phyloP scores from a whole-genome alignment of 2,797 vertebrate genomes.

The Gymnopithys bicolor region DNA sequence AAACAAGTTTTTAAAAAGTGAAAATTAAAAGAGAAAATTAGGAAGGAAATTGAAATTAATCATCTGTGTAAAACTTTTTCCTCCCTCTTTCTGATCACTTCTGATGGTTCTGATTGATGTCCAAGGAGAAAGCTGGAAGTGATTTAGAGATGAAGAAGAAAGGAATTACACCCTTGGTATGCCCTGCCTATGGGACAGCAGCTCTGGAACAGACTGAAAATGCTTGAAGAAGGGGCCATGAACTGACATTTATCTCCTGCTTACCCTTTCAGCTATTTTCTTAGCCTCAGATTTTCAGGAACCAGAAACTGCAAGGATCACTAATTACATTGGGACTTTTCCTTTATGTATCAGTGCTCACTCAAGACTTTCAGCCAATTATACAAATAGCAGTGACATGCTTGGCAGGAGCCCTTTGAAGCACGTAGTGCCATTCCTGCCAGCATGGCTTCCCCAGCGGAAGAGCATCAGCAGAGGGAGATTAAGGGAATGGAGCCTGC shows the following conservation, averaged over 20 bases:
- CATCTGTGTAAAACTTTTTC: not conserved
- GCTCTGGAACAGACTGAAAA: not conserved
- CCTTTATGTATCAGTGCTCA: conserved; percentile 2
- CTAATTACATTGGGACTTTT: not conserved
- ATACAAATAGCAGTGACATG: not conserved
- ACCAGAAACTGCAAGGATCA: not conserved
- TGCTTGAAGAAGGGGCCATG: not conserved
- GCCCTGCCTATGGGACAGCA: not conserved
- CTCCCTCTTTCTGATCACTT: not conserved
- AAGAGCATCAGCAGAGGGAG: fast-evolving
- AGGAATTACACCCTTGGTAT: not conserved
- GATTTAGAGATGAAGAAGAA: not conserved
- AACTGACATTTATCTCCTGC: not conserved
- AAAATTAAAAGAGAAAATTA: not conserved
- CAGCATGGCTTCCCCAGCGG: not conserved
- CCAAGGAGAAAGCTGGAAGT: not conserved
- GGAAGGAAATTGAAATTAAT: not conserved
- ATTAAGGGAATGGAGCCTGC: not conserved
- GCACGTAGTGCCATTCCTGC: not conserved
- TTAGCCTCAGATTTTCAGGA: not conserved
- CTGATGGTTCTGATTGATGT: not conserved
- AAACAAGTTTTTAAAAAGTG: not conserved
- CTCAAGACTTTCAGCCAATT: not conserved
- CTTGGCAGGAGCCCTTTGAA: not conserved
- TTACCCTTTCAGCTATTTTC: not conserved